Evolutionary conservation across 2,888 invertebrate species (phyloP), one percentile per base, ranked within the genome.

Genomic region (Rotaria sp.): DNA sequence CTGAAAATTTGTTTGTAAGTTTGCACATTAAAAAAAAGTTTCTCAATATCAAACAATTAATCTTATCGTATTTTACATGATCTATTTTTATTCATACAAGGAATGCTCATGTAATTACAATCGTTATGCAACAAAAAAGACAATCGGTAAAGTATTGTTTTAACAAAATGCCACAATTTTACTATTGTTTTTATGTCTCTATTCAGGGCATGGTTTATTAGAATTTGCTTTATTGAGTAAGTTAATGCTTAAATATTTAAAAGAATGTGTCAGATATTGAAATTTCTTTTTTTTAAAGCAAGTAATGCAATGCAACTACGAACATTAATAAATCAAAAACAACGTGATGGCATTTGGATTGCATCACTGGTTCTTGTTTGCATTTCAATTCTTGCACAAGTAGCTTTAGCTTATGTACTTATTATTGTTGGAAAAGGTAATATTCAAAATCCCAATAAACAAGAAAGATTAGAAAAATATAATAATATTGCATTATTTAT

Each of bases 301-400:
- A 41, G 41, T 26, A 75, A 75, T 75, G 75, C 75, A 26, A 75
- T 75, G 75, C 75, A 75, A 41, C 45, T 75, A 75, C 75, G 75
- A 75, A 75, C 75, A 75, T 45, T 75, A 75, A 8, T 30, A 2
- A 7, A 26, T 45, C 75, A 75, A 21, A 75, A 75, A 41, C 75
- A 75, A 41, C 75, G 75, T 41, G 45, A 75, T 75, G 45, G 15
- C 3, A 75, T 75, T 26, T 75, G 75, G 75, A 26, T 45, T 75
- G 45, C n/a, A 41, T 75, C 75, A 41, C 10, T 75, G 1, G 2
- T 75, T 45, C 45, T 75, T 26, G 75, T 75, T 26, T 75, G 75
- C 45, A 26, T 38, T 1, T 75, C 75, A 8, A 75, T 75, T 26
- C 0, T 75, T 11, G 38, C 26, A 15, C 75, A 75, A 45, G 5